Evolutionary conservation across 2,888 invertebrate genomes (phyloP), one percentile per base, ranked within the genome.

Genomic region (Noctua comes): DNA sequence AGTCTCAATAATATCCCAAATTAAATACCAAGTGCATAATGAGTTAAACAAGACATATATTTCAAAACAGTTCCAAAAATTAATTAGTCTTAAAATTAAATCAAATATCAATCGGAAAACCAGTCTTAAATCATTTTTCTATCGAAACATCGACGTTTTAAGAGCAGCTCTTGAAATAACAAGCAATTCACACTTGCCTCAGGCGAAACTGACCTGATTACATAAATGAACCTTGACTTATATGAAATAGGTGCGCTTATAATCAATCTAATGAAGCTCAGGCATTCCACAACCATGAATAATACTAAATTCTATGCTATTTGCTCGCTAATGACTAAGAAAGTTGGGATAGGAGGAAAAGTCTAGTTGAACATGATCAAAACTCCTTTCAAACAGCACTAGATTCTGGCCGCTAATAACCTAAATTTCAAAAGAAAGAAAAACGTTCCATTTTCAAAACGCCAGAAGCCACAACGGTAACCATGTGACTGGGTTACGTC

Each of bases 401-500:
- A 80, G 46, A 85, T 80, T 68, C 54, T 75, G 86, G 86, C 88
- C 88, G 80, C 82, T 73, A 84, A 87, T 76, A 85, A 82, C 80
- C 77, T 64, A 73, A 78, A 80, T 69, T 36, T 18, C 11, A 57
- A 79, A 78, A 82, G 36, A 74, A 87, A 78, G 81, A 80, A 77
- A 68, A 65, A 18, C 1, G 43, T 62, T 69, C 68, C 11, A 64
- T 77, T 76, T 62, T 81, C 24, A 71, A 83, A 80, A 82, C 57
- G 10, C 21, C n/a, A 48, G 21, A 81, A 82, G 77, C 72, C 74
- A 75, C 91, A 94, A 95, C 95, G 94, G 95, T 94, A 94, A 86
- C 86, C 85, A 18, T 66, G 73, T 84, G 90, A 92, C 92, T 92
- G 92, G 91, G 95, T 95, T 95, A 94, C 94, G 93, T 94, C 92